phyloP scores from a whole-genome alignment of 2,888 invertebrate species.

The Neoitamus cyanurus region DNA sequence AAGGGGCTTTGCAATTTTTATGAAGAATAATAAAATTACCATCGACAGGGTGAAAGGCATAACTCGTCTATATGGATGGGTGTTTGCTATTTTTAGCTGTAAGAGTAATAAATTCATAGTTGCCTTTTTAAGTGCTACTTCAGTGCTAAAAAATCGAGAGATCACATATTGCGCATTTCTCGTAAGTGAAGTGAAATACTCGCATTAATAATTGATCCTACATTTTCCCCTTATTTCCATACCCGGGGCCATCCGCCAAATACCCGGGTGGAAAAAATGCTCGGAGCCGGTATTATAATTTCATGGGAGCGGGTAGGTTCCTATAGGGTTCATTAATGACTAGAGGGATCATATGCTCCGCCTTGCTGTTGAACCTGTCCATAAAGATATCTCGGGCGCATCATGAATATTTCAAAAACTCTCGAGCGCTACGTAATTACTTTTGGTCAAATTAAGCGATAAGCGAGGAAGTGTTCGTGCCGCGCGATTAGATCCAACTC shows the following conservation, averaged over 20 bases:
- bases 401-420: constrained; percentile 23
- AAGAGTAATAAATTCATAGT: background rate
- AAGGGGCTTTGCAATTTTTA: background rate
- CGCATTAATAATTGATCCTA: constrained; percentile 8
- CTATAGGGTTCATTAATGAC: background rate
- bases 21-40: background rate
- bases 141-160: background rate
- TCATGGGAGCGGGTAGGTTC: background rate
- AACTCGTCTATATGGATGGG: background rate
- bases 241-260: background rate
- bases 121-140: background rate
- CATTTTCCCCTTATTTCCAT: constrained; percentile 1
- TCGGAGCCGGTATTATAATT: background rate
- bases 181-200: constrained; percentile 2
- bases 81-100: background rate
- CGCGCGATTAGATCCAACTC: background rate
- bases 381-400: background rate
- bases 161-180: background rate
- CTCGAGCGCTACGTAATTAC: background rate
- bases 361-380: background rate
- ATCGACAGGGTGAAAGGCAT: background rate
- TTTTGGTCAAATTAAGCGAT: background rate
- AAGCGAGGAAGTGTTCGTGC: background rate
- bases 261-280: background rate
- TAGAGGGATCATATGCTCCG: background rate